phyloP scores from a whole-genome alignment of 2,797 vertebrate genomes.

The Notoglanidium macrostoma region DNA sequence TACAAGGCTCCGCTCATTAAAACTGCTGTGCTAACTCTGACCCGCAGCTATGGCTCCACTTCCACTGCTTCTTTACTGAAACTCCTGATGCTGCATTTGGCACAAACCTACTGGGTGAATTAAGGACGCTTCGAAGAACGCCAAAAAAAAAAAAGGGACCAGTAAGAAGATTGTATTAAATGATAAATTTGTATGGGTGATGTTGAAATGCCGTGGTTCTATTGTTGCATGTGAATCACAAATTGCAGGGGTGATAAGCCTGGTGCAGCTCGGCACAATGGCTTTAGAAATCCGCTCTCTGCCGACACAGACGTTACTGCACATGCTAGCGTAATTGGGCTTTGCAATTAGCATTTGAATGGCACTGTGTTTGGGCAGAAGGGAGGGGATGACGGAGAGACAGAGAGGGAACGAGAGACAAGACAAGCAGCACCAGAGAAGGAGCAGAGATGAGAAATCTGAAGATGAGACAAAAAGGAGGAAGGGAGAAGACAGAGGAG shows the following conservation, averaged over 20 bases:
- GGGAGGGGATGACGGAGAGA: conserved; percentile 17
- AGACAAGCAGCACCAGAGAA: conserved; percentile 20
- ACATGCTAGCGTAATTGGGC: conserved; percentile 70
- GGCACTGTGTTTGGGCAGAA: conserved; percentile 57
- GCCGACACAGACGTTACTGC: conserved; percentile 69
- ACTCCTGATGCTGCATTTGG: conserved; percentile 17
- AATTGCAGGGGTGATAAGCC: conserved; percentile 54
- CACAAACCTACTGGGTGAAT: not conserved
- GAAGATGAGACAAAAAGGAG: not conserved
- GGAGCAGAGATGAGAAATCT: not conserved
- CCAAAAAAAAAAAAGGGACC: not conserved
- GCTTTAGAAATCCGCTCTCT: conserved; percentile 65
- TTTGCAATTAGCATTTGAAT: conserved; percentile 76
- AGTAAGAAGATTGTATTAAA: conserved; percentile 6
- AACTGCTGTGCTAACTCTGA: conserved; percentile 46
- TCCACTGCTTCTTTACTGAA: not conserved
- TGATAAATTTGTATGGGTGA: conserved; percentile 26
- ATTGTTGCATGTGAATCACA: conserved; percentile 24
- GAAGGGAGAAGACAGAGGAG: not conserved
- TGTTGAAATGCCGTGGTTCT: conserved; percentile 20
- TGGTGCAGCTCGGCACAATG: conserved; percentile 63
- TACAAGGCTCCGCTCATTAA: conserved; percentile 36
- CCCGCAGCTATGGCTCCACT: not conserved
- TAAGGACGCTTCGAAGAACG: not conserved
- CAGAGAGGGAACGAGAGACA: conserved; percentile 32